Conservation (phyloP, 2,888 invertebrate species). For the Stramonita haemastoma region DNA sequence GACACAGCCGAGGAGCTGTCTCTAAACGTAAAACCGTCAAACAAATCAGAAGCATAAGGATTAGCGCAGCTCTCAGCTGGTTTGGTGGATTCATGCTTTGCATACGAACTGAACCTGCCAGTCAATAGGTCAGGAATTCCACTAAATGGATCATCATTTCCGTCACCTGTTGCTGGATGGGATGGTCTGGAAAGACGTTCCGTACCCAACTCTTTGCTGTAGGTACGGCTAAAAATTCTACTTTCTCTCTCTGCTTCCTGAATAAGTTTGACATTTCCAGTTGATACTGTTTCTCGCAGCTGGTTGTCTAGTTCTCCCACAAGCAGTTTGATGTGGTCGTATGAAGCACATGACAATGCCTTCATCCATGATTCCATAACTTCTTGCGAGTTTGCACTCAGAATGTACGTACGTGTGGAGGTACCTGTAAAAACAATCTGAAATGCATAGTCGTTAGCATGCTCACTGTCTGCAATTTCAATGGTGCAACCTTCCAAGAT, state of each 20-base stretch:
- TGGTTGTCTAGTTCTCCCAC: constrained; percentile 94
- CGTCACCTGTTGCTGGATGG: background rate
- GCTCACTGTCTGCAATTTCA: constrained; percentile 77
- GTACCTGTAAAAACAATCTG: constrained; percentile 93
- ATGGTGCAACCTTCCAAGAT: constrained; percentile 96
- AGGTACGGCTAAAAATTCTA: constrained; percentile 46
- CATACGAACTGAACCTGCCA: background rate
- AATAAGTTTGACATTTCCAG: constrained; percentile 49
- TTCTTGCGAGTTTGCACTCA: constrained; percentile 80
- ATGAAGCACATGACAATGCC: constrained; percentile 94
- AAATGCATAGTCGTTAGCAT: constrained; percentile 87
- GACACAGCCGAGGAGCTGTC: constrained; percentile 39
- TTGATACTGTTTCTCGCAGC: constrained; percentile 85
- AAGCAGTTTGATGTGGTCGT: constrained; percentile 96
- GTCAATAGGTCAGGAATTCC: background rate
- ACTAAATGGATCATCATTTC: background rate
- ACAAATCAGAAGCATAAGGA: constrained; percentile 40
- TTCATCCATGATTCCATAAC: constrained; percentile 90
- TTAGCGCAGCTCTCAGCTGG: background rate
- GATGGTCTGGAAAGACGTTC: background rate
- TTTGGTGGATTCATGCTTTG: background rate
- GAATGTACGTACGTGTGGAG: constrained; percentile 88
- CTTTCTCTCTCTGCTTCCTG: constrained; percentile 51
- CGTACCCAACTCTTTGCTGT: constrained; percentile 23
- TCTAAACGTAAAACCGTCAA: constrained; percentile 48